A percentile compares a stretch with the other conserved stretches of the same genome.
Evolutionary conservation across 2,113 vertebrate species (phyloP).

Genomic region (Aplodontia rufa): DNA sequence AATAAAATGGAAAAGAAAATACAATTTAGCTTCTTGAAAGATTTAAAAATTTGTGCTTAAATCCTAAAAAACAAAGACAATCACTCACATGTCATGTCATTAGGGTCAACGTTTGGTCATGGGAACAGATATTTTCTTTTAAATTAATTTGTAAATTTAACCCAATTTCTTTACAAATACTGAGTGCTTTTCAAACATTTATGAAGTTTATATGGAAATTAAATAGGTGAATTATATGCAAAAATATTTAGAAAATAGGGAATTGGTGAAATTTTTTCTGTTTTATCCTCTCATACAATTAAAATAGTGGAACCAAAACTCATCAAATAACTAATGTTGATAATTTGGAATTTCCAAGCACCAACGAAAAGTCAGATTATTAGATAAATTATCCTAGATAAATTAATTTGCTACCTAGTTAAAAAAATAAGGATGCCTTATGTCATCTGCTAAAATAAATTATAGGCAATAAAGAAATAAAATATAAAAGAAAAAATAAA

Average conservation of each 20-base stretch:
- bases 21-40: background rate
- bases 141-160: background rate
- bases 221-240: background rate
- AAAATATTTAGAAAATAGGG: background rate
- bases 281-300: background rate
- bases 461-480: background rate
- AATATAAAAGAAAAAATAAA: conserved; percentile 32
- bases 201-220: background rate
- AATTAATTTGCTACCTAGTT: background rate
- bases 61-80: background rate
- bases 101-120: background rate
- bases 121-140: background rate
- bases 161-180: background rate
- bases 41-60: background rate
- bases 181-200: background rate
- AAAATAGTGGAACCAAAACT: background rate
- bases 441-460: background rate
- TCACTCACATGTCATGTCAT: background rate
- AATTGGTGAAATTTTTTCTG: background rate
- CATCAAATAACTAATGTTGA: background rate
- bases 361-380: background rate
- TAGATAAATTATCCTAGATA: background rate
- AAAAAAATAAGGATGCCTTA: background rate
- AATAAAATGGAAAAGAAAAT: background rate
- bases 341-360: background rate